phyloP scores from a whole-genome alignment of 2,113 vertebrate genomes.

The Morphnarchus princeps region DNA sequence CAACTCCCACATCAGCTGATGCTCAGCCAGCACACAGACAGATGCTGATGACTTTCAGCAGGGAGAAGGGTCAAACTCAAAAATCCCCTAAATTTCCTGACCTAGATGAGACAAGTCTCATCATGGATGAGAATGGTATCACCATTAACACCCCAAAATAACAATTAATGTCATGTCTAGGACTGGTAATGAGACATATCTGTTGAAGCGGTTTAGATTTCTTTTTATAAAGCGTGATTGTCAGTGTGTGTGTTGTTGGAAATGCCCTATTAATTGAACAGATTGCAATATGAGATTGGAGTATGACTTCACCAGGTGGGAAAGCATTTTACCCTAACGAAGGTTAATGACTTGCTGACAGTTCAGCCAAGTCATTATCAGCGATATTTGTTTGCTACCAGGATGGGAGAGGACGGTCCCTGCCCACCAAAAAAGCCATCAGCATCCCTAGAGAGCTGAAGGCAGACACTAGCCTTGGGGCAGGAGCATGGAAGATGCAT shows the following conservation, averaged over 20 bases:
- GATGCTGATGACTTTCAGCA: not conserved
- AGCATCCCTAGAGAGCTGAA: not conserved
- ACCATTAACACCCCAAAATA: not conserved
- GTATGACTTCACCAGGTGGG: not conserved
- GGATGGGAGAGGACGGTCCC: not conserved
- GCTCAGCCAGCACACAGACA: not conserved
- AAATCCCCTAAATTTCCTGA: not conserved
- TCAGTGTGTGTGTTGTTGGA: not conserved
- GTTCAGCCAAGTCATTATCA: slow-evolving; percentile 12
- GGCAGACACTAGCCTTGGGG: slow-evolving; percentile 40
- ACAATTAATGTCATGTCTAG: not conserved
- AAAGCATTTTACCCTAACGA: not conserved
- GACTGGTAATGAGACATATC: not conserved
- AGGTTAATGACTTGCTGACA: slow-evolving; percentile 17
- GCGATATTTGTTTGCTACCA: not conserved
- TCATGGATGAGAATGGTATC: not conserved
- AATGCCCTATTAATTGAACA: not conserved
- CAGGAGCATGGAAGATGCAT: not conserved
- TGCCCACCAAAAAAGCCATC: not conserved
- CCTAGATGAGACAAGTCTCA: not conserved
- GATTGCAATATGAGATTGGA: not conserved
- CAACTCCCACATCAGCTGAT: not conserved
- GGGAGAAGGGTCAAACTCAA: not conserved
- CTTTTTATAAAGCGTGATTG: not conserved
- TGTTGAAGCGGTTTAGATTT: not conserved